These are phyloP conservation scores for Polydrusus tereticollis DNA, from an alignment of 2,888 invertebrate species.

Conservation along the genomic window DNA sequence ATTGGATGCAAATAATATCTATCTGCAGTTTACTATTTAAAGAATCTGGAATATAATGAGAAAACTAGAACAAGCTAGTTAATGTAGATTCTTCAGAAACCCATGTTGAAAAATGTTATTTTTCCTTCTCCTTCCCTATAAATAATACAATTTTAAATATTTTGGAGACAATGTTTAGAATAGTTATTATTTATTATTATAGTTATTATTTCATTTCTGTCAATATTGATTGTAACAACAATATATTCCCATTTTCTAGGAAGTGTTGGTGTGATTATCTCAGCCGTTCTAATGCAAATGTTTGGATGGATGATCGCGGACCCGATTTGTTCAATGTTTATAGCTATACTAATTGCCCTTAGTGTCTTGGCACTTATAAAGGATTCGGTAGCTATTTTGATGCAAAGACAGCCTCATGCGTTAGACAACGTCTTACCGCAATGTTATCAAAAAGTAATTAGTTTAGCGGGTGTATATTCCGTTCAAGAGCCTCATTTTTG, in stretches of 20 bases:
- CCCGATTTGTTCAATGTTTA: constrained; percentile 98
- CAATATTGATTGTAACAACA: no score
- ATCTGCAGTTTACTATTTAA: no score
- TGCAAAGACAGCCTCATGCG: constrained; percentile 91
- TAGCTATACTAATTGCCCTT: constrained; percentile 88
- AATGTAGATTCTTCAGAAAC: no score
- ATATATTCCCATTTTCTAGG: constrained; percentile 71
- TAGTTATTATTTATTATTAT: no score
- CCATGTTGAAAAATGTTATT: no score
- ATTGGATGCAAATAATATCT: no score
- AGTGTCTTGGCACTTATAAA: constrained; percentile 88
- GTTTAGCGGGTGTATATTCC: constrained; percentile 93
- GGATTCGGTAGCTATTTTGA: constrained; percentile 90
- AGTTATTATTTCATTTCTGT: no score
- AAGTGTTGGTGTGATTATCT: constrained; percentile 96
- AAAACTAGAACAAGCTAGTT: no score
- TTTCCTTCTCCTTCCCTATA: no score
- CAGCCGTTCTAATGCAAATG: constrained; percentile 91
- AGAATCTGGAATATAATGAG: no score
- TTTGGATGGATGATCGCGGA: constrained; percentile 99
- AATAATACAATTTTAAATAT: no score
- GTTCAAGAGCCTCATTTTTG: constrained; percentile 98
- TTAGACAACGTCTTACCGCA: constrained; percentile 88
- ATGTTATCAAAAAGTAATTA: constrained; percentile 90
- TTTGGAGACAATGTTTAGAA: no score